Percentiles rank a stretch among this genome's conserved stretches.
Conservation (phyloP, 2,888 invertebrate genomes). For the Drosophila limbata region DNA sequence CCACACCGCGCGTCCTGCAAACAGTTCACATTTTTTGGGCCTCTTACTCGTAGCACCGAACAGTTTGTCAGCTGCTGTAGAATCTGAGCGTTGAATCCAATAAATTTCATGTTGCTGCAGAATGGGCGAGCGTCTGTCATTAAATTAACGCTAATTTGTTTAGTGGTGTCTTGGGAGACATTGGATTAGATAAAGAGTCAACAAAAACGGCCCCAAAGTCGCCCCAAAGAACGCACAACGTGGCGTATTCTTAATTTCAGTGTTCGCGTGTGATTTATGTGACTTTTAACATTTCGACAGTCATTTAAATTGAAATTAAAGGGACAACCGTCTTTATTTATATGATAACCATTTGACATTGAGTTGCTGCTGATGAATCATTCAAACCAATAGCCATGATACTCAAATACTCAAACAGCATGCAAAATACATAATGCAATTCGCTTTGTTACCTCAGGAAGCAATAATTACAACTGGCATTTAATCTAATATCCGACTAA, state of each 20-base stretch:
- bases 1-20: slow-evolving; percentile 11
- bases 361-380: slow-evolving; percentile 31
- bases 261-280: slow-evolving; percentile 48
- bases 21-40: slow-evolving; percentile 39
- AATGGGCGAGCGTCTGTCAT: slow-evolving; percentile 66
- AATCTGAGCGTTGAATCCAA: slow-evolving; percentile 46
- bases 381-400: slow-evolving; percentile 32
- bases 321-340: slow-evolving; percentile 11
- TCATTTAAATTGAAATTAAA: slow-evolving; percentile 42
- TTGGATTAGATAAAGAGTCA: slow-evolving; percentile 62
- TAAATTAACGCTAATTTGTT: slow-evolving; percentile 81
- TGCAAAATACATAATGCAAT: slow-evolving; percentile 44
- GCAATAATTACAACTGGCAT: slow-evolving; percentile 54
- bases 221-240: slow-evolving; percentile 14
- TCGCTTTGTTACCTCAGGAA: slow-evolving; percentile 58
- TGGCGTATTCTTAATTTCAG: slow-evolving; percentile 47
- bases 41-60: slow-evolving; percentile 13
- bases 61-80: slow-evolving; percentile 49
- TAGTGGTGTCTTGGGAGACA: slow-evolving; percentile 78
- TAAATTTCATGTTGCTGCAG: slow-evolving; percentile 58
- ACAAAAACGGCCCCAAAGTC: slow-evolving; percentile 30
- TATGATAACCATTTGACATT: neutral
- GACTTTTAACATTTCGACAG: slow-evolving; percentile 12
- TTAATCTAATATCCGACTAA: slow-evolving; percentile 69
- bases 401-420: slow-evolving; percentile 19